Base-by-base conservation (phyloP, 2,113 vertebrate genomes). In the Aix galericulata region DNA sequence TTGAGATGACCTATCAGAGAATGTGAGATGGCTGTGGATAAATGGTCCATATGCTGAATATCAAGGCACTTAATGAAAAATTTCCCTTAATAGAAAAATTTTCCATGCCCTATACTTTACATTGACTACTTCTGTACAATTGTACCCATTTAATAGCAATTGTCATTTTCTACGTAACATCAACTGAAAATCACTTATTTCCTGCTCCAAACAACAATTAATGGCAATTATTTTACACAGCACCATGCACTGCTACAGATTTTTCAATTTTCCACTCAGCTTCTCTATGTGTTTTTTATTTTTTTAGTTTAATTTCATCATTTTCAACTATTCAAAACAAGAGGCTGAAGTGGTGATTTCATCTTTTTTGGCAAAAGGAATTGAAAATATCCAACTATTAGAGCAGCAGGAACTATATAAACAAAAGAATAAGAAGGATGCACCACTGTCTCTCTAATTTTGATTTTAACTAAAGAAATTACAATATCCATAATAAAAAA, bases 201-300 rank as follows among this genome's bases (percentile, higher is more conserved):
- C 84, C 95, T 88, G 52, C 79, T 93, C 93, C 73, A 80, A 96
- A 94, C 82, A 91, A 77, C 86, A 96, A 97, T 97, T 97, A 97
- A 96, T 93, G 92, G n/a, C 95, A 95, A 96, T 95, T 97, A 95
- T 95, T 97, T 91, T 89, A 86, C 66, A 63, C 71, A 95, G 73
- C 58, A 88, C 93, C 79, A 83, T 82, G 71, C 81, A 87, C 66
- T 63, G 90, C 77, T 95, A 94, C 92, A 94, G 90, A 86, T 90
- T 95, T 96, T 97, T 95, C 94, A 90, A 93, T 96, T 96, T 97
- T 95, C 92, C 87, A 92, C 93, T 92, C 89, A 95, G 88, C 69
- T 90, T 94, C 91, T 89, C 40, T 52, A 40, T 62, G 38, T 80
- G 56, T 17, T 80, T 82, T 82, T 72, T 69, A 21, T 50, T 74